Base-by-base conservation (phyloP, 2,113 vertebrate species). In the Toxotes chatareus region DNA sequence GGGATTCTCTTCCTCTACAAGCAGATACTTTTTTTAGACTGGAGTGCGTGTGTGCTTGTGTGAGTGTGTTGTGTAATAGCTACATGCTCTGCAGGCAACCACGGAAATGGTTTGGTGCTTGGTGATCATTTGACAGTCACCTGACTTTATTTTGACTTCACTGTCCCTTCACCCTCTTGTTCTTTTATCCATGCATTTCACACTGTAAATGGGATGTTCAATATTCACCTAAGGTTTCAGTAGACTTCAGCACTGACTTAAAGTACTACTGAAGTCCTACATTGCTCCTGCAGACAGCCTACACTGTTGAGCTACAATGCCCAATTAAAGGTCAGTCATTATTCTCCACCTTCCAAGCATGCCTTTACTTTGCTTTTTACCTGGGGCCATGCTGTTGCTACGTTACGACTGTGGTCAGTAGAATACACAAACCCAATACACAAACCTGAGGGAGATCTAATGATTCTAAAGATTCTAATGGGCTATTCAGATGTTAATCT, bases 401-500 rank as follows among this genome's bases (percentile, higher is more conserved):
- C 64, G 53, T 80, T 82, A 64, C 32, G 14, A 76, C 80, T 91
- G 87, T 44, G 27, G 34, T 83, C 23, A 79, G 79, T 60, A 65
- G 89, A 96, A 96, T 95, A 96, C 93, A 96, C 95, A 95, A 89
- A 5, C 59, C 82, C 92, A 95, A 94, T 93, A 93, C 88, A 91
- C 91, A 94, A 93, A 91, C 83, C 49, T 21, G 23, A 7, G 70
- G 36, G 9, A 53, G 87, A 89, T 88, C 91, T 91, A 83, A 91
- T 90, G 27, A 27, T 27, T 27, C 27, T 27, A 27, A 27, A 79
- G 90, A 90, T 93, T 92, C 91, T 90, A 94, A 87, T 86, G 86
- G 91, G 17, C 86, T 83, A 95, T 96, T 95, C 94, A 94, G 93
- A 96, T 95, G 95, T 91, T 95, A 96, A 96, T 91, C 79, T 89